phyloP scores from a whole-genome alignment of 2,888 invertebrate species.

The Drepana falcataria region DNA sequence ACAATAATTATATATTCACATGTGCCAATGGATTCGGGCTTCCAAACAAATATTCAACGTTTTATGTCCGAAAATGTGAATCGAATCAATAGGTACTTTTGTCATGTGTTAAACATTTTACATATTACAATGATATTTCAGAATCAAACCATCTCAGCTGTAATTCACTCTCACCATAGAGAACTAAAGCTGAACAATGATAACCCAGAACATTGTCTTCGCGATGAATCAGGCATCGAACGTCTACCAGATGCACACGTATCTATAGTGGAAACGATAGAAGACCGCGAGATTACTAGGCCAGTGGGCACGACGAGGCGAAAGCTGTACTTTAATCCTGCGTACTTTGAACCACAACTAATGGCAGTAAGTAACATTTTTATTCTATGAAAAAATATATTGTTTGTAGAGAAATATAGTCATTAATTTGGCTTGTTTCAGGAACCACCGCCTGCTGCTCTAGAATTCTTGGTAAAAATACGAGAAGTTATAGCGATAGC shows the following conservation, averaged over 20 bases:
- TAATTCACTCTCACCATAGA: slow-evolving; percentile 81
- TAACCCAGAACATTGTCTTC: slow-evolving; percentile 53
- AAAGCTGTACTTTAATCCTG: slow-evolving; percentile 93
- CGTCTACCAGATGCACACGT: slow-evolving; percentile 90
- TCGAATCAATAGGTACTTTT: no score
- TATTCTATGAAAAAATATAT: neutral
- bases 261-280: slow-evolving; percentile 89
- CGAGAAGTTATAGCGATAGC: slow-evolving; percentile 94
- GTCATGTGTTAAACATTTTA: no score
- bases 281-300: slow-evolving; percentile 83
- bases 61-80: no score
- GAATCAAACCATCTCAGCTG: slow-evolving; percentile 81
- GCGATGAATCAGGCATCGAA: slow-evolving; percentile 81
- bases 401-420: neutral
- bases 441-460: slow-evolving; percentile 93
- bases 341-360: slow-evolving; percentile 93
- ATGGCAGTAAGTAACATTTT: slow-evolving; percentile 81
- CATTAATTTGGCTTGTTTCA: slow-evolving; percentile 52
- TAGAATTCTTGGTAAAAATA: slow-evolving; percentile 93
- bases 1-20: no score
- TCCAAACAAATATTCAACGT: no score
- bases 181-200: slow-evolving; percentile 54
- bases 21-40: no score
- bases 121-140: slow-evolving; percentile 27
- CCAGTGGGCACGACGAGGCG: slow-evolving; percentile 85